A percentile compares a stretch with the other conserved stretches of the same genome.
Evolutionary conservation across 2,888 invertebrate genomes (phyloP).

Genomic region (Tipula helvola): DNA sequence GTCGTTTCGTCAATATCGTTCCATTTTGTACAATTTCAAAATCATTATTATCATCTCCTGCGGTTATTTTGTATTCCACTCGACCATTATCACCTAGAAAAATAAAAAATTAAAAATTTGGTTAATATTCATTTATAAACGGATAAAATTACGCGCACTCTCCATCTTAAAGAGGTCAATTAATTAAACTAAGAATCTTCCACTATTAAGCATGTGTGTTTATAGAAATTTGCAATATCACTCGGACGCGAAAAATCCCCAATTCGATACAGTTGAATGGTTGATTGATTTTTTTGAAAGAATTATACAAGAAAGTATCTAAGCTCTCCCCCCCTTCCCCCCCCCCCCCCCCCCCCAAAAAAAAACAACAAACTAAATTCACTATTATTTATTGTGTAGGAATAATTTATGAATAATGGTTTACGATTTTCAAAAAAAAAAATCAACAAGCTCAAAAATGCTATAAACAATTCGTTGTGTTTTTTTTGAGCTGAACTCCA

Average conservation of each 20-base stretch:
- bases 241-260: not conserved
- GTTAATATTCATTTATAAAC: not conserved
- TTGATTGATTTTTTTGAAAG: not conserved
- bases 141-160: not conserved
- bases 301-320: not conserved
- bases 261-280: not conserved
- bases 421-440: not conserved
- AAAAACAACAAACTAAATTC: not conserved
- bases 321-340: not conserved
- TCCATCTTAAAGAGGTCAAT: not conserved
- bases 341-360: not conserved
- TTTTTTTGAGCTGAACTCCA: not conserved
- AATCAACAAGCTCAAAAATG: not conserved
- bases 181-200: not conserved
- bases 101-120: conserved; percentile 11
- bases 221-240: not conserved
- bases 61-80: conserved; percentile 66
- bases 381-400: not conserved
- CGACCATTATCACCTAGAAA: conserved; percentile 71
- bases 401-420: not conserved
- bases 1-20: conserved; percentile 61
- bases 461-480: not conserved
- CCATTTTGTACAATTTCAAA: conserved; percentile 76
- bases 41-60: conserved; percentile 67
- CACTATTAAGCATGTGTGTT: not conserved